Evolutionary conservation across 2,797 vertebrate genomes (phyloP), one percentile per base, ranked within the genome.

Genomic region (Phoebastria nigripes): DNA sequence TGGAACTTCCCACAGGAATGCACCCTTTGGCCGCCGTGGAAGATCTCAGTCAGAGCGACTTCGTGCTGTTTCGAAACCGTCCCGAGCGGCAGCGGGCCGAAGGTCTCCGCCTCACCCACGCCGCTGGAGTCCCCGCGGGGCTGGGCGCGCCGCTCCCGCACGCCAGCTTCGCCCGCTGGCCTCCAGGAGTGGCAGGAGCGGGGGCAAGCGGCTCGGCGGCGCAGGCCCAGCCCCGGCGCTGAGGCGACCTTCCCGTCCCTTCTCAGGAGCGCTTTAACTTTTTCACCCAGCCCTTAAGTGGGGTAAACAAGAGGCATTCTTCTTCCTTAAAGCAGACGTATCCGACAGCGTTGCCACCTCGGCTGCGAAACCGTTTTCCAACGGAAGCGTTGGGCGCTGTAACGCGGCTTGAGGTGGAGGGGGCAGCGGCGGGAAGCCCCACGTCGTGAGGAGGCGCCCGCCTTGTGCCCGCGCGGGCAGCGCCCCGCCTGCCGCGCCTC

Each of bases 21-120:
- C 79, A 37, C 31, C 67, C 92, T 85, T 85, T 72, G 90, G 42
- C 74, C 51, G 28, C 74, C 13, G 15, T 0, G 29, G 7, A 2
- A 47, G 26, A 8, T 6, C 31, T 6, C n/a, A 2, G 54, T 15
- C 5, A 0, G 22, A 28, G 49, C 6, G 3, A 5, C 66, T 51
- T 24, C 3, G 49, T 0, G 8, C 37, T 8, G 12, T 42, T 49
- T 67, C 39, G 71, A 82, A 61, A 93, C 31, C 2, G 17, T 16
- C 3, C 26, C 0, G 35, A 20, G 55, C n/a, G 13, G 59, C 54
- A 1, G 51, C 24, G 72, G 55, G 55, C 6, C 87, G 49, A 89
- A 91, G 91, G 82, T 17, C 81, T 18, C 52, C 4, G 46, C 33
- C 47, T 73, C 42, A 1, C n/a, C 52, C 54, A 2, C 12, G 11